Conservation (phyloP, 2,888 invertebrate species). For the Autographa pulchrina region DNA sequence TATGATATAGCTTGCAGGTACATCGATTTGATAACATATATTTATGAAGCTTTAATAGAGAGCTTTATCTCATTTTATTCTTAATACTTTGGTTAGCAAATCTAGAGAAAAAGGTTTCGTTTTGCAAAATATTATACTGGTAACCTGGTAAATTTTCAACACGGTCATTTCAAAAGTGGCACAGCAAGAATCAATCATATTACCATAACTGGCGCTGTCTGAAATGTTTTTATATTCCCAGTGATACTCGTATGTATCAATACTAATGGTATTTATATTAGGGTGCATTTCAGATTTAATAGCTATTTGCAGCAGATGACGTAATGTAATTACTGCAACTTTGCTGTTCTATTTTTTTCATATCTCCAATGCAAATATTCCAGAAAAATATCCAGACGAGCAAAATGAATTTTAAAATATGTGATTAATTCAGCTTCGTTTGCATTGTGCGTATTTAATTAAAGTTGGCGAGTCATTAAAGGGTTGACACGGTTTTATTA, state of each 20-base stretch:
- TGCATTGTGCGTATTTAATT: constrained; percentile 4
- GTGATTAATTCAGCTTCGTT: constrained; percentile 3
- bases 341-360: neutral
- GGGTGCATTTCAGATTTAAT: neutral
- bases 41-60: constrained; percentile 17
- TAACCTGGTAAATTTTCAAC: too few relatives aligned
- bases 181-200: too few relatives aligned
- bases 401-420: neutral
- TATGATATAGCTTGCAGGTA: constrained; percentile 19
- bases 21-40: constrained; percentile 3
- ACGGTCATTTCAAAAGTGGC: too few relatives aligned
- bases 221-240: too few relatives aligned
- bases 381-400: neutral
- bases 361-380: neutral
- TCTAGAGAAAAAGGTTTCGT: too few relatives aligned
- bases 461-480: constrained; percentile 24
- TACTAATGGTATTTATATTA: too few relatives aligned
- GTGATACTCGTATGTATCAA: too few relatives aligned
- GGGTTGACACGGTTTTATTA: constrained; percentile 32
- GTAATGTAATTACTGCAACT: constrained; percentile 3
- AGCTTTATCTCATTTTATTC: neutral
- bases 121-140: too few relatives aligned
- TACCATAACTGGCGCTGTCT: too few relatives aligned
- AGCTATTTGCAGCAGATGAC: neutral
- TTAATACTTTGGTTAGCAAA: neutral